Percentiles rank a stretch among this genome's conserved stretches.
Evolutionary conservation across 2,797 vertebrate species (phyloP).

Genomic region (Mus spretus): DNA sequence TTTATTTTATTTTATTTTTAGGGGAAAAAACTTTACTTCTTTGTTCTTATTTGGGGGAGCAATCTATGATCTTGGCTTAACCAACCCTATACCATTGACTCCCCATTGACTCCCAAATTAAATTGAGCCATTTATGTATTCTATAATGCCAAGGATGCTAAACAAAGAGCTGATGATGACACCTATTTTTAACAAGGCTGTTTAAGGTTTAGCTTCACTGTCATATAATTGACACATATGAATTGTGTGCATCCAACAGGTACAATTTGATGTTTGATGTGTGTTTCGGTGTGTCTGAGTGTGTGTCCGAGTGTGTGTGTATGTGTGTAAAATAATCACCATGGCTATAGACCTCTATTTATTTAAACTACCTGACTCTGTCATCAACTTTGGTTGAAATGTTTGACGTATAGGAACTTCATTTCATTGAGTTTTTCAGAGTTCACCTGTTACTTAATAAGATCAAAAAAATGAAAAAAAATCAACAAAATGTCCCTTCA

Average conservation of each 20-base stretch:
- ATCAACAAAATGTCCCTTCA: not conserved
- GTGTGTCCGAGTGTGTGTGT: not conserved
- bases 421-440: conserved; percentile 45
- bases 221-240: conserved; percentile 2
- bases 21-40: not conserved
- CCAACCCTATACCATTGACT: not conserved
- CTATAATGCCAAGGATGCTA: not conserved
- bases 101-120: not conserved
- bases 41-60: not conserved
- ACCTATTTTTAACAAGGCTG: not conserved
- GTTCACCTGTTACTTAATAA: not conserved
- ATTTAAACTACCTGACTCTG: not conserved
- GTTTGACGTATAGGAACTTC: not conserved
- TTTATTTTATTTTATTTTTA: not conserved
- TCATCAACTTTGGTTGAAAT: not conserved
- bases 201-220: conserved; percentile 38
- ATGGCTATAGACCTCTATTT: not conserved
- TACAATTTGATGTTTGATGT: not conserved
- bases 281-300: not conserved
- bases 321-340: not conserved
- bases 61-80: conserved; percentile 2
- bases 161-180: not conserved
- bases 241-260: not conserved
- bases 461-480: not conserved
- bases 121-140: not conserved